Evolutionary conservation across 2,113 vertebrate species (phyloP).

Genomic region (Noturus placidus): DNA sequence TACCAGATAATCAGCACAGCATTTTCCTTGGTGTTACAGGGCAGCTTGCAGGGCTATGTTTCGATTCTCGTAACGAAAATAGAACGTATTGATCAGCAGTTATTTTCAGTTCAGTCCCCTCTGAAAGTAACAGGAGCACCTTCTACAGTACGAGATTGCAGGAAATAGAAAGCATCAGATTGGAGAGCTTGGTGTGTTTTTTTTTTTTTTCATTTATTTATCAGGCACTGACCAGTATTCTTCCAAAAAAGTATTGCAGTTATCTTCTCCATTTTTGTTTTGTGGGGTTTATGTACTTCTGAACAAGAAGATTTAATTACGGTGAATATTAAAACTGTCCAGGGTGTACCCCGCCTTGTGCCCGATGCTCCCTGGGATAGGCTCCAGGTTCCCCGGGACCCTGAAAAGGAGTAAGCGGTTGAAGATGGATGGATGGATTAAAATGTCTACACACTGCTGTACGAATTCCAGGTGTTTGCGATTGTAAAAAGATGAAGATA

Average conservation of each 20-base stretch:
- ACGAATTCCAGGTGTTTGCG: background rate
- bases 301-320: background rate
- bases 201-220: background rate
- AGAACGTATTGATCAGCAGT: constrained; percentile 9
- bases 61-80: constrained; percentile 3
- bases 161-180: background rate
- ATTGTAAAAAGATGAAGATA: background rate
- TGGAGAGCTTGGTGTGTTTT: too few species aligned
- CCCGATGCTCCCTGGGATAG: too few species aligned
- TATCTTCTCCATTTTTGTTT: background rate
- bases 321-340: background rate
- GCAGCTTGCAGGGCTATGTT: background rate
- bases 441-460: background rate
- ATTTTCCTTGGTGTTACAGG: background rate
- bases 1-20: background rate
- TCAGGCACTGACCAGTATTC: background rate
- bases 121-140: background rate
- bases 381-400: too few species aligned
- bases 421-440: too few species aligned
- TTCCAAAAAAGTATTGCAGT: background rate
- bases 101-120: background rate
- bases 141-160: background rate
- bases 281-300: background rate
- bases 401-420: too few species aligned
- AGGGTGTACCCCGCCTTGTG: too few species aligned